Base-by-base conservation (phyloP, 2,888 invertebrate genomes). In the Cryptops parisi region DNA sequence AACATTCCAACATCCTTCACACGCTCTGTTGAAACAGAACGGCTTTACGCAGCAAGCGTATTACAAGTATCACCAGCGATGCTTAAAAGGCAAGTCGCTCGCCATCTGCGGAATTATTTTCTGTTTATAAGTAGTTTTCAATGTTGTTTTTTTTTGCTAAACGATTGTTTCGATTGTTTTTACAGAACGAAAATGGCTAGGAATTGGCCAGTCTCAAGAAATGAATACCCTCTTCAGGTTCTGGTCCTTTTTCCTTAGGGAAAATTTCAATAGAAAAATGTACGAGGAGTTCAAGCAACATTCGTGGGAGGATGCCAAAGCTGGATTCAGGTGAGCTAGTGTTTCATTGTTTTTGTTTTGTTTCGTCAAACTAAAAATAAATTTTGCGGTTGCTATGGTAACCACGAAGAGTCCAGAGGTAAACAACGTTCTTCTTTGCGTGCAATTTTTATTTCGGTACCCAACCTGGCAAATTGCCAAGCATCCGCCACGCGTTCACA, bases 221-320 rank as follows among this genome's bases (percentile, higher is more conserved):
- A 98, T 99, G 97, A 98, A 98, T 72, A 98, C 98, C 0, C 76
- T 98, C 49, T 99, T 94, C 77, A 78, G 98, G 57, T 99, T 98
- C 76, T 98, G 98, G 98, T 97, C 97, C 26, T 97, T 97, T 79
- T 98, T 98, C 77, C 75, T 99, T 59, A 75, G 98, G 57, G 96
- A 97, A 68, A 93, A 97, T 68, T 98, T 94, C 73, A 98, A 98
- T 72, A 80, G 86, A 62, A 90, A 82, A 60, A 98, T 98, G 97
- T 98, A 96, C 71, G 83, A 84, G 62, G 97, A 99, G 72, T 99
- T 98, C 72, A 81, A 82, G 64, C 76, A 78, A 22, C 70, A 93
- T 57, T 94, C 98, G n/a, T 76, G 84, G 58, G 97, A 97, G 68
- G 98, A 98, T 75, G 89, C 93, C 0, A 73, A 76, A 50, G 81